Evolutionary conservation across 2,888 invertebrate genomes (phyloP).

Genomic region (Drosophila nr. medialis): DNA sequence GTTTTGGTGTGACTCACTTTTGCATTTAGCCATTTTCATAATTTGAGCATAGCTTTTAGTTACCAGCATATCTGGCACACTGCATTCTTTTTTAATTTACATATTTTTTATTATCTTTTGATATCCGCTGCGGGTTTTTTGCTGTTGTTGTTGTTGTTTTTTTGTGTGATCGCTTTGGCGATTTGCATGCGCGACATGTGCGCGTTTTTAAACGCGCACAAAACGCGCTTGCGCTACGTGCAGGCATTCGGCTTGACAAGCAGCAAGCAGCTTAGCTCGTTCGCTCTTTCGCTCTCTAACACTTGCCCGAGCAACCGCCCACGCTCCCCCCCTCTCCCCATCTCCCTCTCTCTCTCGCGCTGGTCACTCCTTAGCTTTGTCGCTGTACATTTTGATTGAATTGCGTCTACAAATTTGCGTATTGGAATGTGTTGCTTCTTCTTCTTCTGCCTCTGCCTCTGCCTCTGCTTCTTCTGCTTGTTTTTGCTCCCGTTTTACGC

Average conservation of each 20-base stretch:
- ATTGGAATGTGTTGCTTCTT: slow-evolving; percentile 38
- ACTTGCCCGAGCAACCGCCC: background rate
- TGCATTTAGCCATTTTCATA: slow-evolving; percentile 7
- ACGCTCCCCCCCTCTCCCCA: background rate
- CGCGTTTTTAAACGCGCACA: slow-evolving; percentile 57
- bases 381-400: slow-evolving; percentile 57
- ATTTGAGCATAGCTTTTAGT: slow-evolving; percentile 33
- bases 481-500: slow-evolving; percentile 31
- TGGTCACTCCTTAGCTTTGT: slow-evolving; percentile 46
- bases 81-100: slow-evolving; percentile 17
- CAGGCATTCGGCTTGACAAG: slow-evolving; percentile 65
- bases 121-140: slow-evolving; percentile 7
- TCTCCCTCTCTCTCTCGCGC: background rate
- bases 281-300: background rate
- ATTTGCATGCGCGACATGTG: slow-evolving; percentile 35
- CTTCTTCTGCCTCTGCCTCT: background rate
- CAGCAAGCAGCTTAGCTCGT: slow-evolving; percentile 6
- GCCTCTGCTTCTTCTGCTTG: background rate
- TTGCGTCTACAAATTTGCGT: slow-evolving; percentile 49
- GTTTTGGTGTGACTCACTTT: background rate
- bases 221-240: slow-evolving; percentile 57
- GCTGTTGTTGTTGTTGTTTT: background rate
- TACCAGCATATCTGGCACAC: slow-evolving; percentile 43
- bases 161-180: slow-evolving; percentile 13
- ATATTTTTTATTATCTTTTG: background rate